Base-by-base conservation (phyloP, 1,140 invertebrate species). In the Drosophila athabasca region DNA sequence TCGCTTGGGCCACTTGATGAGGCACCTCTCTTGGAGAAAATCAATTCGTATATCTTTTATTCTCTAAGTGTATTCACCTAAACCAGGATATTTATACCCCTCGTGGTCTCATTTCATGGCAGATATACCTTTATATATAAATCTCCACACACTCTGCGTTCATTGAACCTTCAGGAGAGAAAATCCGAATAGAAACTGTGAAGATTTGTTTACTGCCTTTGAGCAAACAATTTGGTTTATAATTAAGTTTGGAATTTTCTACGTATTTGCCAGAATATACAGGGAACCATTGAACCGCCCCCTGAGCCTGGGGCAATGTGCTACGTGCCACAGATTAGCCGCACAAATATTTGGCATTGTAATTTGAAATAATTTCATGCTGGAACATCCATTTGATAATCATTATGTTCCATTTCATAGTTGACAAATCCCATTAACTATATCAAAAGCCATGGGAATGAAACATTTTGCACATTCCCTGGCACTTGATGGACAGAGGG, bases 111-210 rank as follows among this genome's bases (percentile, higher is more conserved):
- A n/a, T n/a, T n/a, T n/a, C n/a, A n/a, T n/a, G n/a, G n/a, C n/a
- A n/a, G n/a, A n/a, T n/a, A n/a, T n/a, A n/a, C n/a, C n/a, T n/a
- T n/a, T n/a, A n/a, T n/a, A n/a, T n/a, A n/a, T n/a, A n/a, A n/a
- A n/a, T n/a, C n/a, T n/a, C n/a, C n/a, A n/a, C n/a, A n/a, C 24
- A 24, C 24, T 3, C 44, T 39, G 41, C 80, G 80, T 83, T 84
- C 80, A 60, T 84, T 83, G 76, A 84, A 83, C 80, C 75, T 75
- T 51, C 58, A 11, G 29, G 15, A 19, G 46, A 29, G 19, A 26
- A 26, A 19, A 19, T 0, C 17, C 0, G 17, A 19, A 26, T 0
- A 26, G 24, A 43, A 53, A 22, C 11, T 51, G 35, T 61, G 46
- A 55, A 68, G 49, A 72, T 49, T 54, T 62, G 67, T 62, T 54